These are phyloP conservation scores for Passer domesticus DNA, from an alignment of 2,113 vertebrate genomes.

Conservation along the genomic window DNA sequence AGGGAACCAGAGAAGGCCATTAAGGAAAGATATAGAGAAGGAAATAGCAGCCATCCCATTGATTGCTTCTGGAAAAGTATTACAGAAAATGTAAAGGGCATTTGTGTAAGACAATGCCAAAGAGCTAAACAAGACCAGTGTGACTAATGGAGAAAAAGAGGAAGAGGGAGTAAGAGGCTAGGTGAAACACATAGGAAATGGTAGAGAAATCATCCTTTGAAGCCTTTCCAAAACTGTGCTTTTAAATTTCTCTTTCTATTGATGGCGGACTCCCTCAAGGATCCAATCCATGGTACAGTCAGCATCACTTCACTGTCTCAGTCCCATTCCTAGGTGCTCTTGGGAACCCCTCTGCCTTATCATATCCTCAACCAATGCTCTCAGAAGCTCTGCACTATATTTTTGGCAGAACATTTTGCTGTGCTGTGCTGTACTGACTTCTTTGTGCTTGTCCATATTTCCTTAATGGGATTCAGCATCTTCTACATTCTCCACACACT, in stretches of 20 bases:
- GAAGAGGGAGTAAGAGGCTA: background rate
- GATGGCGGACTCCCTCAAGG: background rate
- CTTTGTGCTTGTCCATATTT: background rate
- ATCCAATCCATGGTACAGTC: background rate
- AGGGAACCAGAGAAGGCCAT: background rate
- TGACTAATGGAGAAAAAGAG: conserved; percentile 14
- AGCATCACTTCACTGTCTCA: background rate
- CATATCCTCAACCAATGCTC: background rate
- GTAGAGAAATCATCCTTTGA: conserved; percentile 6
- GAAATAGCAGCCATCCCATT: background rate
- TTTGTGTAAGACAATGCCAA: conserved; percentile 41
- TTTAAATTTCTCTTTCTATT: conserved; percentile 5
- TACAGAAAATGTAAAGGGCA: conserved; percentile 11
- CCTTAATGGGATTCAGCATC: background rate
- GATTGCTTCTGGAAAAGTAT: conserved; percentile 9
- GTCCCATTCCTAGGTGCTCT: background rate
- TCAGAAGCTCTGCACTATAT: background rate
- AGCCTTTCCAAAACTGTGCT: conserved; percentile 24
- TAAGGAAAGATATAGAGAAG: background rate
- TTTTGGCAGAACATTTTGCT: background rate
- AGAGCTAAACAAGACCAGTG: background rate
- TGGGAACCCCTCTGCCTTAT: conserved; percentile 19
- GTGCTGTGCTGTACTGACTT: background rate
- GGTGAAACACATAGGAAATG: background rate
- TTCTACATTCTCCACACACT: background rate